Base-by-base conservation (phyloP, 2,113 vertebrate species). In the Osmerus eperlanus region DNA sequence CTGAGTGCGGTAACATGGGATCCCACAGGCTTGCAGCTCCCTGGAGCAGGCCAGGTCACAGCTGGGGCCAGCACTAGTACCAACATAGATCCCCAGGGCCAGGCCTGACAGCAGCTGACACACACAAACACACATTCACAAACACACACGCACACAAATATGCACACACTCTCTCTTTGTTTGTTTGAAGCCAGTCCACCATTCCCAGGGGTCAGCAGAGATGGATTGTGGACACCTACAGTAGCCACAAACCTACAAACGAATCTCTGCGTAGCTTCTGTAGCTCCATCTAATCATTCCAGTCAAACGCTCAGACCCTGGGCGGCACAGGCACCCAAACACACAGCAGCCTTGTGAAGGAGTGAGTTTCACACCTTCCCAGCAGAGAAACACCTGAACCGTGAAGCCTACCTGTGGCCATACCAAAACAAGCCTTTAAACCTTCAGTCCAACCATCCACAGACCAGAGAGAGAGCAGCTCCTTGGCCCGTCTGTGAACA, bases 401-500 rank as follows among this genome's bases (percentile, higher is more conserved):
- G 56, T 70, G 65, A 63, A 82, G 62, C 74, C 87, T 83, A 19
- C 41, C 64, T 41, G 41, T 65, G 16, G 41, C 36, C 5, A 15
- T 51, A 11, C 9, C 41, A 11, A 47, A 47, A 47, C 41, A 47
- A 47, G 41, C 9, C 41, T 47, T 13, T 19, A 47, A 23, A 65
- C 4, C 32, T 65, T 28, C 64, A 36, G 41, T 8, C 11, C 41
- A 47, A 68, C 59, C 78, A 68, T 83, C 77, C 81, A 81, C 76
- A 77, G 54, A 81, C 66, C 13, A 16, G 15, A 64, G 28, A 14
- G 63, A 82, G 77, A 65, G 68, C 11, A 63, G 74, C 67, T 72
- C 75, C 75, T 79, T 68, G 68, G 28, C 75, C 74, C 78, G 66
- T 61, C 78, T 76, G 82, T 80, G 75, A 78, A 87, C 85, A 87